Conservation (phyloP, 2,888 invertebrate genomes). For the Laothoe populi region DNA sequence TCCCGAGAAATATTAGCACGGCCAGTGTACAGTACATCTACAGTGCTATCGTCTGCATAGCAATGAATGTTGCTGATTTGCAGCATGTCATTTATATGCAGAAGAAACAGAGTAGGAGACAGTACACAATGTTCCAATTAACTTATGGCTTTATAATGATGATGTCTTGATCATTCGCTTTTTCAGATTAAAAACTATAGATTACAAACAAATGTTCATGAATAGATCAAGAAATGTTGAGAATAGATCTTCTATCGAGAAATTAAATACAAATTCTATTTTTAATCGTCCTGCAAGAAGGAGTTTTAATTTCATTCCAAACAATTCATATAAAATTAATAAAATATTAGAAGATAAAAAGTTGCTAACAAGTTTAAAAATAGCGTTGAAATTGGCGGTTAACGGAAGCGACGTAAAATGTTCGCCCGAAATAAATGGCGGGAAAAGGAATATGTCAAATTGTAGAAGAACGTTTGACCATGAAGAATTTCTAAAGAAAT, state of each 20-base stretch:
- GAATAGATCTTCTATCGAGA: background rate
- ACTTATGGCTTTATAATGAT: no score
- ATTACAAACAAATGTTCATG: conserved; percentile 42
- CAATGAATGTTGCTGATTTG: no score
- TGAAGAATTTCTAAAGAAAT: conserved; percentile 42
- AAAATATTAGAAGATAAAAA: conserved; percentile 12
- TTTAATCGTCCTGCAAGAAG: background rate
- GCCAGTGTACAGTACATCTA: no score
- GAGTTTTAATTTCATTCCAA: background rate
- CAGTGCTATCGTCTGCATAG: no score
- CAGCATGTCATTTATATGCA: no score
- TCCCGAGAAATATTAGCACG: no score
- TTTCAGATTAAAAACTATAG: conserved; percentile 49
- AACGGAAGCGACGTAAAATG: conserved; percentile 2
- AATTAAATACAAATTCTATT: background rate
- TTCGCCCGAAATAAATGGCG: background rate
- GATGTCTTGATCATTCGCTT: background rate
- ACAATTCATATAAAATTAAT: background rate
- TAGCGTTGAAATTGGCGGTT: background rate
- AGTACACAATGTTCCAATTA: no score
- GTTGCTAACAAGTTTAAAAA: background rate
- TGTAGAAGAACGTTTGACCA: conserved; percentile 38
- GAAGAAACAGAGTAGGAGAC: no score
- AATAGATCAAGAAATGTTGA: background rate
- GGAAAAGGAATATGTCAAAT: background rate